Evolutionary conservation across 2,113 vertebrate genomes (phyloP), one percentile per base, ranked within the genome.

Genomic region (Saguinus midas): DNA sequence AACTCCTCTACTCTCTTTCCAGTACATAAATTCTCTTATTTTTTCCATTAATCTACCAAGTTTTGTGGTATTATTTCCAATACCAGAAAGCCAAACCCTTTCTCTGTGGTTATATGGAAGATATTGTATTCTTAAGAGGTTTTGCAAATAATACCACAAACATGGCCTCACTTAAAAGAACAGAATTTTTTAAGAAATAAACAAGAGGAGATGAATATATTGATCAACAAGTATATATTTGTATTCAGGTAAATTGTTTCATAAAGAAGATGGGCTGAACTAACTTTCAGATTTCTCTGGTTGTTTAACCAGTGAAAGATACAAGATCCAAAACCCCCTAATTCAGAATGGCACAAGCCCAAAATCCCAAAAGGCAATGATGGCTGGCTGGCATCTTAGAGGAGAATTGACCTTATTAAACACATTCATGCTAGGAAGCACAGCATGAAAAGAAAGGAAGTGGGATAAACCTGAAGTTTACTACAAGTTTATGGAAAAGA

Each of bases 131-230:
- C 80, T 45, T 95, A n/a, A 84, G 29, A 95, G 37, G 25, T 91
- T 95, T 86, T 87, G 35, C 40, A 94, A 91, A 70, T 64, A 94
- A 91, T 68, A 96, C 86, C 93, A 93, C 88, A 95, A 95, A 96
- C 91, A 91, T 89, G 58, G 29, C 27, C 55, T 84, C 72, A 52
- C 57, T 92, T 58, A 88, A 88, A 91, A 93, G 64, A 94, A 64
- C 21, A 93, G 8, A 61, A 12, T 91, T 97, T 84, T 76, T 40
- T 61, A 66, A 96, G 76, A 97, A 97, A 90, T 57, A 95, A 97
- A 90, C 45, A 95, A 55, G 21, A 90, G 13, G 17, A 73, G 16
- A 94, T n/a, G 72, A 87, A 89, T 14, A 66, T 40, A 89, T 50
- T 5, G 58, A 94, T 84, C 66, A 88, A 91, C 5, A 85, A 96